Base-by-base conservation (phyloP, 2,797 vertebrate species). In the Macropodus opercularis region DNA sequence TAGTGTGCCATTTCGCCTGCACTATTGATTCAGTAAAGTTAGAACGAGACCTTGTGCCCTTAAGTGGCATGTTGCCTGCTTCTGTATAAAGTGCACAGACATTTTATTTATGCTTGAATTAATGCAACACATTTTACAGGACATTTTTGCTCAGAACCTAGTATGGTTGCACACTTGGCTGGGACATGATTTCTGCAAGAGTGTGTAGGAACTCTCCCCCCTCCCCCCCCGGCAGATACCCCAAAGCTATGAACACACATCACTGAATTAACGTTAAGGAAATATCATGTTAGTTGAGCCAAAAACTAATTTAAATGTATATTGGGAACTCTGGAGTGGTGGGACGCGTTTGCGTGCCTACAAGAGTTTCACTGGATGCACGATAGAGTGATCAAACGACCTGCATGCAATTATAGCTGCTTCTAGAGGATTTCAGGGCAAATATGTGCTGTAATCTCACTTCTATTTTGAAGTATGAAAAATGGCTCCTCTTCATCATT, bases 1-100 rank as follows among this genome's bases (percentile, higher is more conserved):
- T 85, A 87, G 85, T 47, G 79, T 68, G 75, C 75, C 69, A 68
- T 84, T 88, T 88, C 87, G 75, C 43, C 66, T 81, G 79, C 72
- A 79, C 77, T 85, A 88, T 90, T 80, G 84, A 87, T 87, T 85
- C 50, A 54, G 65, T 9, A 51, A 65, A 77, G 77, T 80, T 73
- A 49, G 58, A 80, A 80, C 38, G 40, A 75, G 72, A 75, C 63
- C 72, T 62, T 38, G 50, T 44, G 63, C 58, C 49, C 66, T 69
- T 70, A 67, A 46, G 63, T 72, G 63, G 67, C 66, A 75, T 49
- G 32, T 32, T 77, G 69, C 63, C 57, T 63, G 35, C 21, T 58
- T 78, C 60, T 17, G 27, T 15, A 52, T 60, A 38, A 60, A 74
- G 54, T 53, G 68, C 21, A 17, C 3, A 56, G 15, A 53, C 59